Base-by-base conservation (phyloP, 2,797 vertebrate genomes). In the Schizopygopsis pylzovi region DNA sequence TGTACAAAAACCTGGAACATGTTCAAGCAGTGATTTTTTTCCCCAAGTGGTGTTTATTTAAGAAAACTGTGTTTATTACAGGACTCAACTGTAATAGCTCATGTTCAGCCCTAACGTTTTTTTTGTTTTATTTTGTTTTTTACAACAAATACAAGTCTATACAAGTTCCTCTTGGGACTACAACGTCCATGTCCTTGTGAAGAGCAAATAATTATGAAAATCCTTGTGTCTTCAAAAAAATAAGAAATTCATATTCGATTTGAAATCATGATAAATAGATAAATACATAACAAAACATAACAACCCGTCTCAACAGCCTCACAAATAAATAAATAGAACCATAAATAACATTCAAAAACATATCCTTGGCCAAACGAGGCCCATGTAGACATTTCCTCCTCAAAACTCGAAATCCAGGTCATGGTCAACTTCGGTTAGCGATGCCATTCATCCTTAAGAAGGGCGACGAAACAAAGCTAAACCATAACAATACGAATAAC, bases 331-430 rank as follows among this genome's bases (percentile, higher is more conserved):
- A 95, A 94, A 93, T 94, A 94, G 82, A 94, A 94, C 91, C 92
- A 96, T 95, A 95, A 95, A 96, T 95, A 96, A 94, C 93, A 95
- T 94, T 94, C 91, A 94, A 91, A 86, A 94, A 94, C 33, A 93
- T 81, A 94, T 94, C 93, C 94, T 95, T 95, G 94, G 94, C 93
- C 94, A 92, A 91, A 93, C 88, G 86, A 43, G 82, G 93, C 94
- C 94, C 92, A 86, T 86, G 54, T 85, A 52, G 88, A 86, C 84
- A 86, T 81, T 86, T 92, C 87, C 89, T 91, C 89, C 90, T 84
- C 72, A 89, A 78, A 78, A 45, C 18, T 8, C 7, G 61, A 43
- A 67, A 80, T 67, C 39, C 70, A 71, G 39, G 20, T 77, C 45
- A 52, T 13, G 43, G 71, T 67, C 87, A 85, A 75, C 67, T 81